A percentile compares a stretch with the other conserved stretches of the same genome.
These are phyloP conservation scores for Rhorus exstirpatorius DNA, from an alignment of 2,888 invertebrate genomes.

Conservation along the genomic window DNA sequence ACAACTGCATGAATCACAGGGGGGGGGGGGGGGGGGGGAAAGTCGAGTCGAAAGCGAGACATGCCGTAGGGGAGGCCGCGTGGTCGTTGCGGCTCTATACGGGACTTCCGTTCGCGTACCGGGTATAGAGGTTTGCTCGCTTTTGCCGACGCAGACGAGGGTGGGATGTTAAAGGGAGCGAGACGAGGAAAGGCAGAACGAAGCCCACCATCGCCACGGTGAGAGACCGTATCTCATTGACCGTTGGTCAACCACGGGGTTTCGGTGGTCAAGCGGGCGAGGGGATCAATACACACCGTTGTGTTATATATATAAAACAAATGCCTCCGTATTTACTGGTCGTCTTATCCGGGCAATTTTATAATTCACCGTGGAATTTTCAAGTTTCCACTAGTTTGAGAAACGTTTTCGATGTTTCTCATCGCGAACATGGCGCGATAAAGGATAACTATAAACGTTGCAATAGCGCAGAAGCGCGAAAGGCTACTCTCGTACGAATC, in stretches of 20 bases:
- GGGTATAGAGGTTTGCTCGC: neutral
- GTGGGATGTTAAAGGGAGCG: constrained; percentile 25
- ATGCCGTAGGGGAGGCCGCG: constrained; percentile 41
- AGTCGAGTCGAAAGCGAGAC: constrained; percentile 58
- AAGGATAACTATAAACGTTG: neutral
- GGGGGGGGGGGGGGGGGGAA: constrained; percentile 26
- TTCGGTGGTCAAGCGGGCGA: constrained; percentile 65
- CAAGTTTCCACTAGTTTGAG: constrained; percentile 12
- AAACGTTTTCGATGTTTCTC: constrained; percentile 30
- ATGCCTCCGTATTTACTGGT: constrained; percentile 13
- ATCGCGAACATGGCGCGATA: constrained; percentile 1
- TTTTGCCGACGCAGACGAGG: neutral
- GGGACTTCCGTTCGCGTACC: constrained; percentile 51
- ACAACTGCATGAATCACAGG: constrained; percentile 60
- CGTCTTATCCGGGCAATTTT: constrained; percentile 37
- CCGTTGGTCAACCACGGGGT: constrained; percentile 82
- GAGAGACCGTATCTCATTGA: constrained; percentile 85
- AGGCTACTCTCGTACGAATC: constrained; percentile 38
- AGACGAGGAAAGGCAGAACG: constrained; percentile 71
- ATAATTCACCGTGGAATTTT: neutral
- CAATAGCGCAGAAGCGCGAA: neutral
- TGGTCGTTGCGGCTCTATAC: constrained; percentile 36
- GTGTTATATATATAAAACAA: neutral
- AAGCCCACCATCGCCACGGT: constrained; percentile 63
- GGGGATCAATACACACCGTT: constrained; percentile 79